Base-by-base conservation (phyloP, 2,797 vertebrate genomes). In the Siniperca undulata region DNA sequence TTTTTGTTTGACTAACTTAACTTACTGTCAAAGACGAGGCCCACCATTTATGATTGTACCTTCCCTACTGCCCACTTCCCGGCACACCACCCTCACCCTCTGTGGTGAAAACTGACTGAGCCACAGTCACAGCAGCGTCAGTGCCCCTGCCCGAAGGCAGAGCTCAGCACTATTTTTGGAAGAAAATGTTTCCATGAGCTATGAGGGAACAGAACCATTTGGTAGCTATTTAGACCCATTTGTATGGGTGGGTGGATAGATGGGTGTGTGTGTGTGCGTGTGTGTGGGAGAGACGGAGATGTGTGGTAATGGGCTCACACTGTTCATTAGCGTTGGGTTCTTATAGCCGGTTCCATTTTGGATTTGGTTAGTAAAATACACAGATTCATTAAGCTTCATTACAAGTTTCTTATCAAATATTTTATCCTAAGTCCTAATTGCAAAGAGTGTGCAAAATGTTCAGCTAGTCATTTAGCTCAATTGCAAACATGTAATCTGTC, bases 111-210 rank as follows among this genome's bases (percentile, higher is more conserved):
- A 30, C 30, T 30, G 78, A 77, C 86, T 62, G 88, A 88, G 91
- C 78, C 89, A 22, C 88, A 83, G 91, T 89, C 69, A 12, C 87
- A 78, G 85, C 86, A 84, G 86, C 86, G 65, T 88, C 92, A 81
- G 73, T 67, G 84, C 85, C 87, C 85, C 86, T 82, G 90, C 90
- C 92, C 85, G 40, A 77, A 85, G 89, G 90, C 92, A 87, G 59
- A 87, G 82, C 86, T 50, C 81, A 73, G 86, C 86, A 78, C 93
- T 95, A 94, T 94, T 93, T 94, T 91, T 80, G 86, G 94, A 92
- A 86, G 84, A 73, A 93, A 92, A 92, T 86, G 82, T 95, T 95
- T 95, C 94, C 93, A 93, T 94, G 86, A 90, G 91, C 93, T 84
- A 69, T 79, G 80, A 91, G 87, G 81, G 84, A 88, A 75, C 86